Evolutionary conservation across 2,797 vertebrate species (phyloP).

Genomic region (Coendou prehensilis): DNA sequence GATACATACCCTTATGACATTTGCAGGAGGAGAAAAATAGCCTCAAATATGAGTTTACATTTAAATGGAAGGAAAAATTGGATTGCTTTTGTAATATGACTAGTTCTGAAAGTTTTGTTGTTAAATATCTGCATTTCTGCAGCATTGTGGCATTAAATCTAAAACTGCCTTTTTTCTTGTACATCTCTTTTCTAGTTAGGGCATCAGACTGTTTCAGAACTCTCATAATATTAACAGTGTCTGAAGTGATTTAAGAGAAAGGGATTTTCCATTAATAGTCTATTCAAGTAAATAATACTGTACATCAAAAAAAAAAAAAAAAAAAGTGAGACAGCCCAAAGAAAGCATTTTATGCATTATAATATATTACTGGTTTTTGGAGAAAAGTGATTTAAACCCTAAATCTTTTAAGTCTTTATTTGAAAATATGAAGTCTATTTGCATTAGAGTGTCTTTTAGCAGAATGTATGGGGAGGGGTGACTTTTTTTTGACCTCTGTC

Average conservation of each 20-base stretch:
- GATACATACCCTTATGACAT: background rate
- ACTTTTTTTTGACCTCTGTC: background rate
- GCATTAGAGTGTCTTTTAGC: background rate
- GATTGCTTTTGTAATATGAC: background rate
- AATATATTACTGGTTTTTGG: slow-evolving; percentile 50
- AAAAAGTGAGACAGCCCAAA: slow-evolving; percentile 38
- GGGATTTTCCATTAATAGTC: slow-evolving; percentile 1
- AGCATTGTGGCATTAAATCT: background rate
- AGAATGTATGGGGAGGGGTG: background rate
- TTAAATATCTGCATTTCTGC: background rate
- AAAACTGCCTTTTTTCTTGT: slow-evolving; percentile 1
- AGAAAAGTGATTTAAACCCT: slow-evolving; percentile 50
- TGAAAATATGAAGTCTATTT: slow-evolving; percentile 74
- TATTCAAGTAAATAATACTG: background rate
- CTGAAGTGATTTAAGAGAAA: slow-evolving; percentile 5
- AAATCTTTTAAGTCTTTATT: slow-evolving; percentile 53
- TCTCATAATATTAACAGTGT: slow-evolving; percentile 38
- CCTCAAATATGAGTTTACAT: background rate
- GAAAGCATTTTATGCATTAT: slow-evolving; percentile 39
- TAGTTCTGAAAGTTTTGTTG: background rate
- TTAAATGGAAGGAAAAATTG: background rate
- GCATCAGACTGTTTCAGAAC: background rate
- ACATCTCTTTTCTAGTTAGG: background rate
- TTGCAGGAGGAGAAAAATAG: background rate
- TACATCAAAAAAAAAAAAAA: slow-evolving; percentile 44